A percentile compares a stretch with the other conserved stretches of the same genome.
These are phyloP conservation scores for Pachypsylla venusta DNA, from an alignment of 1,140 invertebrate species.

Conservation along the genomic window DNA sequence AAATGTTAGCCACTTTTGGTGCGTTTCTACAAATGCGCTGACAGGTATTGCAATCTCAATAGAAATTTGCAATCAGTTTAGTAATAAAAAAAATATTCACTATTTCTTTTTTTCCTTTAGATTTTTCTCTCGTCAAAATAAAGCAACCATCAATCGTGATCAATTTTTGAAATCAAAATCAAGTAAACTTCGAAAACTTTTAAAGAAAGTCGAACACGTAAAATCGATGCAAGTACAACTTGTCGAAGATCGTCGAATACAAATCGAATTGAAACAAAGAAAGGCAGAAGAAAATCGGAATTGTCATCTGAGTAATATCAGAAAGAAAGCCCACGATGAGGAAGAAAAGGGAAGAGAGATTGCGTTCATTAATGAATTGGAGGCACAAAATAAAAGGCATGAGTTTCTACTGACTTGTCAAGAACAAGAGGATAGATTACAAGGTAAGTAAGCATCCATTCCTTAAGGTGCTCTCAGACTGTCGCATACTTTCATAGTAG, in stretches of 20 bases:
- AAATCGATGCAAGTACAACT: constrained; percentile 73
- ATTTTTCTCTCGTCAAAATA: constrained; percentile 42
- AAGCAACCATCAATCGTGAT: constrained; percentile 60
- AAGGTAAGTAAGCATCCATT: not conserved
- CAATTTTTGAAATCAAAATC: constrained; percentile 69
- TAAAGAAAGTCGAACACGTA: constrained; percentile 82
- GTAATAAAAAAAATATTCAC: too few relatives aligned
- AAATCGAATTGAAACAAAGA: constrained; percentile 72
- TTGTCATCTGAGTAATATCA: constrained; percentile 59
- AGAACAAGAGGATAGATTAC: constrained; percentile 20
- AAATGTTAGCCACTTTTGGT: too few relatives aligned
- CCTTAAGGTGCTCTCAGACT: not conserved
- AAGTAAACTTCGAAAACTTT: constrained; percentile 64
- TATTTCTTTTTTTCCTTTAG: not conserved
- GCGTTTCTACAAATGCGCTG: too few relatives aligned
- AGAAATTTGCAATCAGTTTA: too few relatives aligned
- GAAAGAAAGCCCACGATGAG: constrained; percentile 91
- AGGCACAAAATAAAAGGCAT: constrained; percentile 85
- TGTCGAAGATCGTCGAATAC: constrained; percentile 63
- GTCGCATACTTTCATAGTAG: not conserved
- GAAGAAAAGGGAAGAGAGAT: constrained; percentile 85
- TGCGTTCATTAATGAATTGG: constrained; percentile 91
- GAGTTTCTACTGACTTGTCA: constrained; percentile 71
- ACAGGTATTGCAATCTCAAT: too few relatives aligned
- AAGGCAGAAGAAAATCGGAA: constrained; percentile 84